Evolutionary conservation across 2,797 vertebrate species (phyloP).

Genomic region (Kryptopterus vitreolus): DNA sequence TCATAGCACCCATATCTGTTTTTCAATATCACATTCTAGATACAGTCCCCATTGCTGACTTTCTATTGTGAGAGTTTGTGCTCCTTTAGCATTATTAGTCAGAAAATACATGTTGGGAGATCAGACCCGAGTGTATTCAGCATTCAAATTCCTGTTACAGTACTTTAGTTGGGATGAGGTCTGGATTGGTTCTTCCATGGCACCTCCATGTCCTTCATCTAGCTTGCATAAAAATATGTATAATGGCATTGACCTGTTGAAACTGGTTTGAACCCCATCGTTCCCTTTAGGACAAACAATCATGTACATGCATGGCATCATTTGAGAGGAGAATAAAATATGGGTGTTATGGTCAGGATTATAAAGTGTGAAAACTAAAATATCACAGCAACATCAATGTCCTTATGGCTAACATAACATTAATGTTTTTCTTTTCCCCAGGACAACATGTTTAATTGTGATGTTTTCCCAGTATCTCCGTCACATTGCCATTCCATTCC

Average conservation of each 20-base stretch:
- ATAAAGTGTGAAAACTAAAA: neutral
- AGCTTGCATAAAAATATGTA: neutral
- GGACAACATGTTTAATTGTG: slow-evolving; percentile 87
- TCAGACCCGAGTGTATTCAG: neutral
- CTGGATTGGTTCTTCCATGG: neutral
- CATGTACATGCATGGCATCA: neutral
- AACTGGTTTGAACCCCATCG: neutral
- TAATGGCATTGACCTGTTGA: neutral
- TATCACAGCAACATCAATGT: neutral
- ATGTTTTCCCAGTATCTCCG: slow-evolving; percentile 97
- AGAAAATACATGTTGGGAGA: neutral
- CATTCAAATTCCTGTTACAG: neutral
- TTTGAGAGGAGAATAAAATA: neutral
- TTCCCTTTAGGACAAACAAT: neutral
- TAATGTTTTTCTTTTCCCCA: slow-evolving; percentile 57
- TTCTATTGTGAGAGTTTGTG: neutral
- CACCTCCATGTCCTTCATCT: neutral
- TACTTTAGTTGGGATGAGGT: neutral
- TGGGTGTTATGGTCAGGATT: neutral
- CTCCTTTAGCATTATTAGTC: neutral
- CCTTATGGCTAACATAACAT: too few species aligned
- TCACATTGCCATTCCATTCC: slow-evolving; percentile 80
- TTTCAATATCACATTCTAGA: neutral
- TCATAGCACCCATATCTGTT: neutral
- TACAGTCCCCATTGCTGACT: neutral